These are phyloP conservation scores for Hyphantria cunea DNA, from an alignment of 1,140 invertebrate species.

Conservation along the genomic window DNA sequence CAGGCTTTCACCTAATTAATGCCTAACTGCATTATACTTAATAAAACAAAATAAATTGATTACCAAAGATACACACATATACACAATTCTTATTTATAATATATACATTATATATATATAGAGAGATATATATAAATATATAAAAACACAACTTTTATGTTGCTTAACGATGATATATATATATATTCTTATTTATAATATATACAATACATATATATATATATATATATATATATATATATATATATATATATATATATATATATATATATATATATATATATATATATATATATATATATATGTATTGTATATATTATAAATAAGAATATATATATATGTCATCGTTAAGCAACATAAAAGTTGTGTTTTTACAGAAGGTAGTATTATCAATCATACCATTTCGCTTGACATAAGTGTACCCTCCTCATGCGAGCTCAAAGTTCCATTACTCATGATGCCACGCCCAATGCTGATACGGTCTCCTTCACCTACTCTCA, in stretches of 20 bases:
- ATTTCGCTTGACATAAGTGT: slow-evolving; percentile 74
- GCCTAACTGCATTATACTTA: slow-evolving; percentile 2
- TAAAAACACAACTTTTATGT: slow-evolving; percentile 70
- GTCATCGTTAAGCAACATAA: slow-evolving; percentile 48
- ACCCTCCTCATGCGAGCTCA: slow-evolving; percentile 73
- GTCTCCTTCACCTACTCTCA: slow-evolving; percentile 48
- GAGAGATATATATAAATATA: too few species aligned
- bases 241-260: too few species aligned
- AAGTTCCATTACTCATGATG: slow-evolving; percentile 73
- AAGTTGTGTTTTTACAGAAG: slow-evolving; percentile 66
- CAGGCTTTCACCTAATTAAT: slow-evolving; percentile 15
- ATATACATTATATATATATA: too few species aligned
- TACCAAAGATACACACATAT: too few species aligned
- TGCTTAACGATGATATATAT: slow-evolving; percentile 40
- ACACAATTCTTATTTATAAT: too few species aligned
- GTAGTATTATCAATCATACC: slow-evolving; percentile 75
- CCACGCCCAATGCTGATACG: slow-evolving; percentile 71
- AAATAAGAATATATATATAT: too few species aligned
- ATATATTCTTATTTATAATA: slow-evolving; percentile 4
- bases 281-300: slow-evolving; percentile 30
- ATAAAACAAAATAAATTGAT: too few species aligned
- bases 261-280: too few species aligned
- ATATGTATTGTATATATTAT: slow-evolving; percentile 10
- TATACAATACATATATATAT: slow-evolving; percentile 23
- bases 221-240: slow-evolving; percentile 25